These are phyloP conservation scores for Syngnathoides biaculeatus DNA, from an alignment of 2,113 vertebrate genomes.

Conservation along the genomic window DNA sequence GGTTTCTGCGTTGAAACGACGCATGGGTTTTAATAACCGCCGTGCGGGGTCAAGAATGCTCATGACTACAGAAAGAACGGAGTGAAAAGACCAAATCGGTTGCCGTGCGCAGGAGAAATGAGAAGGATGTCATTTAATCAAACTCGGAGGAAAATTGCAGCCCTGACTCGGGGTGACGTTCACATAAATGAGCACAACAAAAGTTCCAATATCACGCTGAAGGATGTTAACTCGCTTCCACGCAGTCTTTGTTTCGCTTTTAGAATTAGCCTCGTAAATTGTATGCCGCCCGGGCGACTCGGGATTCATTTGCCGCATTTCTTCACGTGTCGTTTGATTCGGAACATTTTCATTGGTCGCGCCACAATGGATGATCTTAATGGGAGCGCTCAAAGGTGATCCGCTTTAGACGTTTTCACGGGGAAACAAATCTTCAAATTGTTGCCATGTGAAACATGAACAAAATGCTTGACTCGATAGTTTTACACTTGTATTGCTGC, in stretches of 20 bases:
- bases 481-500: no score
- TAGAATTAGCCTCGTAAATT: not conserved
- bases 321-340: not conserved
- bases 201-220: not conserved
- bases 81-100: constrained; percentile 32
- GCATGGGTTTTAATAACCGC: constrained; percentile 13
- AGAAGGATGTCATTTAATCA: constrained; percentile 19
- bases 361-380: not conserved
- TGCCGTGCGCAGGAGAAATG: not conserved
- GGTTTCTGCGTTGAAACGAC: constrained; percentile 6
- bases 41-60: constrained; percentile 34
- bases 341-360: not conserved
- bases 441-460: no score
- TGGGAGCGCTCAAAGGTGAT: constrained; percentile 7
- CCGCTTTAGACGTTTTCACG: no score
- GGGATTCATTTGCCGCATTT: not conserved
- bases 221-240: not conserved
- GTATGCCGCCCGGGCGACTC: not conserved
- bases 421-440: no score
- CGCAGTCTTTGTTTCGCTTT: not conserved
- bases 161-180: constrained; percentile 17
- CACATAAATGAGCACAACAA: not conserved
- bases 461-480: no score
- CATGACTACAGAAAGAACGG: not conserved
- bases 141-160: constrained; percentile 16